A percentile compares a stretch with the other conserved stretches of the same genome.
phyloP scores from a whole-genome alignment of 2,113 vertebrate genomes.

The Tricholaema leucomelas region DNA sequence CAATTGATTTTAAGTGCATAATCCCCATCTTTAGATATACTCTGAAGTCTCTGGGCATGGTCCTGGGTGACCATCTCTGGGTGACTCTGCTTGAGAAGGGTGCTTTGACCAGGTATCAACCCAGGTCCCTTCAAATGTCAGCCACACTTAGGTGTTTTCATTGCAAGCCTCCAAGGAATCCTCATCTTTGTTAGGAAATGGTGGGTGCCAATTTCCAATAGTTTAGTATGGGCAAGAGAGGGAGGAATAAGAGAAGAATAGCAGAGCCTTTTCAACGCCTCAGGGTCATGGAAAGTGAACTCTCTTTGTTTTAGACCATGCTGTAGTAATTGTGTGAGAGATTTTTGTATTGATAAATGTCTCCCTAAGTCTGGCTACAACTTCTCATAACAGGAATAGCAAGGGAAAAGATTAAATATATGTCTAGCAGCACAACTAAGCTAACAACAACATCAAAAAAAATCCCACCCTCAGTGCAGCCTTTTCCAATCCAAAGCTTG shows the following conservation, averaged over 20 bases:
- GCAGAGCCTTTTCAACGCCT: not conserved
- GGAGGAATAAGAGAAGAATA: not conserved
- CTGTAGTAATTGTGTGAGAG: not conserved
- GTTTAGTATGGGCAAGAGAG: not conserved
- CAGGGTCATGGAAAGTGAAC: not conserved
- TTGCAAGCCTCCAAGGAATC: not conserved
- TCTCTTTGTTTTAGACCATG: not conserved
- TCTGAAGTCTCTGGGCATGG: not conserved
- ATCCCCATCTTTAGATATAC: not conserved
- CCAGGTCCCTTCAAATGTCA: not conserved
- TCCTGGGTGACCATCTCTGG: not conserved
- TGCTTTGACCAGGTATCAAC: not conserved
- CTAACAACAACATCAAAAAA: not conserved
- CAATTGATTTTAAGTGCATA: not conserved
- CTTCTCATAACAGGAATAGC: not conserved
- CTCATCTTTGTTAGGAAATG: not conserved
- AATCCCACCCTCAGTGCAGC: not conserved
- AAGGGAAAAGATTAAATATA: not conserved
- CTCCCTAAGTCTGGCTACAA: not conserved
- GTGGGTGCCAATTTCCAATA: not conserved
- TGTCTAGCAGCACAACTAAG: conserved; percentile 11
- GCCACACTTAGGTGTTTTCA: not conserved
- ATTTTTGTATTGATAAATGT: conserved; percentile 10
- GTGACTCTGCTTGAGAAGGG: not conserved
- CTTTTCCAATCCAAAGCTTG: conserved; percentile 2